Conservation (phyloP, 2,113 vertebrate species). For the Formicarius rufipectus region DNA sequence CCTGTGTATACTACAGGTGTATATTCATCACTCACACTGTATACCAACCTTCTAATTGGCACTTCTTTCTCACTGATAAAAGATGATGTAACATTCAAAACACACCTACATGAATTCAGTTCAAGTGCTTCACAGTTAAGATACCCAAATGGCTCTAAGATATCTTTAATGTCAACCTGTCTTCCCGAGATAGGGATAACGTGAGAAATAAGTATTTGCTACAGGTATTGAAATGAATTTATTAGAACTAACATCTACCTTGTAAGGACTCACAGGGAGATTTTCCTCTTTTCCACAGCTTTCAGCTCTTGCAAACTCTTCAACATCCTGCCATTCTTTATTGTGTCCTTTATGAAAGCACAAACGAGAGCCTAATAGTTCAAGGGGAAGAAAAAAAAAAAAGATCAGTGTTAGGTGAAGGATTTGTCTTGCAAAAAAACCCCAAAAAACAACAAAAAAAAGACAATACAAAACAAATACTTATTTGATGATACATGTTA, state of each 20-base stretch:
- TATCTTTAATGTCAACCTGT: neutral
- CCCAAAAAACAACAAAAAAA: neutral
- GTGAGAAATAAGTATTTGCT: neutral
- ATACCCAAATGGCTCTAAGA: neutral
- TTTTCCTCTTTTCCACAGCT: constrained; percentile 85
- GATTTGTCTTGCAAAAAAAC: neutral
- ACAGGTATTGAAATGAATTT: neutral
- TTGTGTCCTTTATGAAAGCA: constrained; percentile 92
- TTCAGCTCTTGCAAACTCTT: constrained; percentile 86
- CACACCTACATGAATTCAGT: neutral
- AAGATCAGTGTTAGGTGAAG: neutral
- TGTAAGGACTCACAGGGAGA: constrained; percentile 74
- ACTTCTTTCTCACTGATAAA: neutral
- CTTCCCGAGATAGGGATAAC: neutral
- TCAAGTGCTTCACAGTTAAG: neutral
- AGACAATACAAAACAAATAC: neutral
- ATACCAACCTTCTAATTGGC: neutral
- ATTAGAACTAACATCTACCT: constrained; percentile 72
- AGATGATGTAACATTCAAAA: neutral
- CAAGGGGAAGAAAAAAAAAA: neutral
- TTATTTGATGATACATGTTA: neutral
- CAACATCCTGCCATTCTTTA: constrained; percentile 93
- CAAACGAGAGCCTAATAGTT: constrained; percentile 85
- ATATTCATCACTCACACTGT: neutral
- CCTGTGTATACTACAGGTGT: neutral